Base-by-base conservation (phyloP, 2,888 invertebrate species). In the Capitulum mitella region DNA sequence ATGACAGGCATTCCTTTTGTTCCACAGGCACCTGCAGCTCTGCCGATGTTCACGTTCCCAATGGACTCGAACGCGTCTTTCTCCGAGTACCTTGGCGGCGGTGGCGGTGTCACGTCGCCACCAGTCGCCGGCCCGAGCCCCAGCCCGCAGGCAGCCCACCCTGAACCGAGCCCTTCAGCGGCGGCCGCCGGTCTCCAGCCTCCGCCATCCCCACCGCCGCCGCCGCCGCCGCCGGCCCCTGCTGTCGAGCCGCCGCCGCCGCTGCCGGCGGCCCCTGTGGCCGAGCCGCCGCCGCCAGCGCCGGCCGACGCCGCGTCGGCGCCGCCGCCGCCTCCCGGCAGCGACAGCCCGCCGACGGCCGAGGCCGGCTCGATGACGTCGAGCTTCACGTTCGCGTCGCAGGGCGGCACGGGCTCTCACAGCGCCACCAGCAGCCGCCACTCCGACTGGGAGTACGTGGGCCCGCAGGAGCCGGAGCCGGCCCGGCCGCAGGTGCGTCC, bases 321-420 rank as follows among this genome's bases (percentile, higher is more conserved):
- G 32, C 34, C 32, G 32, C 26, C 70, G 37, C 10, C 37, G 70
- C 16, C 70, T 0, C 22, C 26, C 26, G 22, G 0, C 22, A 26
- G 37, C 37, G 70, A 70, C 70, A 19, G 22, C 19, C 37, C 40
- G 26, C 37, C 37, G 40, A 40, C 3, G 77, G 78, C 70, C 51
- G 70, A 6, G 77, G 78, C 70, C 51, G 79, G 80, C 37, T 81
- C 80, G 54, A 81, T 79, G n/a, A 79, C 78, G 43, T 78, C 70
- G 6, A 77, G 77, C 43, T 80, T 79, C n/a, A 80, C 80, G 64
- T 80, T 80, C 12, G 79, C 77, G 14, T 75, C 37, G 5, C 77
- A 46, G 48, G 78, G 76, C 37, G 78, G 51, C 32, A 34, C 43
- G 22, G 77, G 48, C 51, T 37, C 29, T n/a, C 22, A 34, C 61